These are phyloP conservation scores for Aphidius ervi DNA, from an alignment of 1,140 invertebrate genomes.

Conservation along the genomic window DNA sequence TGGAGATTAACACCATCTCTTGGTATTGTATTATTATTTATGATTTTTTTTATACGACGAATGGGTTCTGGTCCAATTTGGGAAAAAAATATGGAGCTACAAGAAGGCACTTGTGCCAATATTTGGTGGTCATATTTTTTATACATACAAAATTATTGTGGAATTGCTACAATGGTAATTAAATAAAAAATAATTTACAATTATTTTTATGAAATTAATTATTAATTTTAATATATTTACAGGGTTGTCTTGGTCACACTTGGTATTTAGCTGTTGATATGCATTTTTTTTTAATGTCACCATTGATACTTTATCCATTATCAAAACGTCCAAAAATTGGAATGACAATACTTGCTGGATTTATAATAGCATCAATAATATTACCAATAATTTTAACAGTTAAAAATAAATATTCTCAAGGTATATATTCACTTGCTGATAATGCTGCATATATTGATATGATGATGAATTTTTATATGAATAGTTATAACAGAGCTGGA, in stretches of 20 bases:
- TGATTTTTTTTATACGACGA: slow-evolving; percentile 40
- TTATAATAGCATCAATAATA: slow-evolving; percentile 19
- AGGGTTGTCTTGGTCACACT: slow-evolving; percentile 42
- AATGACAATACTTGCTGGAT: slow-evolving; percentile 18
- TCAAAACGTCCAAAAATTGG: slow-evolving; percentile 29
- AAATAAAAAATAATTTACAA: too few relatives aligned
- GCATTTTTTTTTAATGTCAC: slow-evolving; percentile 44
- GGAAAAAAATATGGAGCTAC: slow-evolving; percentile 28
- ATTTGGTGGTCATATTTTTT: slow-evolving; percentile 60
- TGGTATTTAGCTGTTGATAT: slow-evolving; percentile 50
- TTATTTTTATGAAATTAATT: too few relatives aligned
- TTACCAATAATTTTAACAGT: slow-evolving; percentile 15
- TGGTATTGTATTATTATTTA: slow-evolving; percentile 41
- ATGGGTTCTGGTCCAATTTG: slow-evolving; percentile 48
- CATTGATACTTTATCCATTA: slow-evolving; percentile 41
- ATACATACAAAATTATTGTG: slow-evolving; percentile 58
- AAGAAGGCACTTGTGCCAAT: slow-evolving; percentile 40
- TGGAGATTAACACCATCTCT: slow-evolving; percentile 52
- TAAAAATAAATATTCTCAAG: slow-evolving; percentile 20
- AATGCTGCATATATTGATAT: not conserved
- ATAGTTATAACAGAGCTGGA: slow-evolving; percentile 47
- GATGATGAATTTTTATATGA: slow-evolving; percentile 32
- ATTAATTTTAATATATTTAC: slow-evolving; percentile 12
- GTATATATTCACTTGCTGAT: too few relatives aligned
- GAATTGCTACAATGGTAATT: not conserved